Percentiles rank a stretch among this genome's conserved stretches.
Evolutionary conservation across 2,888 invertebrate genomes (phyloP).

Genomic region (Drosophila multiciliata): DNA sequence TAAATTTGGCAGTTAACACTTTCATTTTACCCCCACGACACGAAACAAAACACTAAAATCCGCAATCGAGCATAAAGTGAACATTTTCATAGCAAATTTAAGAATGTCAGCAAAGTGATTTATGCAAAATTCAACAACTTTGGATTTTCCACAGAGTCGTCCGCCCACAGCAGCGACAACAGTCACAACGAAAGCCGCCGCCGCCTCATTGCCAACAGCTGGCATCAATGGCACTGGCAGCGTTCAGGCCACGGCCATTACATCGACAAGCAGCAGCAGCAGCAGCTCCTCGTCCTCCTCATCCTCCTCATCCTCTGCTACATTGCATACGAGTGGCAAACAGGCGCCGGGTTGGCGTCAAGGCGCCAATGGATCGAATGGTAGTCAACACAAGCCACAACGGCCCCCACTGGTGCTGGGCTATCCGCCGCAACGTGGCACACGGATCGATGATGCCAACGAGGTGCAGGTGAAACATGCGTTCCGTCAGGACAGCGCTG

Average conservation of each 20-base stretch:
- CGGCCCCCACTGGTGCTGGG: slow-evolving; percentile 90
- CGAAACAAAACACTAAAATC: background rate
- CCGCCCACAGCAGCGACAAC: slow-evolving; percentile 46
- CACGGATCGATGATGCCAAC: slow-evolving; percentile 88
- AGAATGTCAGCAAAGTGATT: slow-evolving; percentile 13
- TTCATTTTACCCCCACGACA: background rate
- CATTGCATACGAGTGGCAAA: slow-evolving; percentile 62
- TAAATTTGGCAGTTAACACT: background rate
- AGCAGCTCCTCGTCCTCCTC: background rate
- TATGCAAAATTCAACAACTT: background rate
- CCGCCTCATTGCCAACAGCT: slow-evolving; percentile 41
- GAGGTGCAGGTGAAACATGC: slow-evolving; percentile 95
- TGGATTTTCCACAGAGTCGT: slow-evolving; percentile 45
- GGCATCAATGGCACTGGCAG: slow-evolving; percentile 65
- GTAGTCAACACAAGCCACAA: slow-evolving; percentile 85
- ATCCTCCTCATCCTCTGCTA: slow-evolving; percentile 30
- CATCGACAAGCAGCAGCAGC: slow-evolving; percentile 44
- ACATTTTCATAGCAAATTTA: slow-evolving; percentile 6
- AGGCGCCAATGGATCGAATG: slow-evolving; percentile 58
- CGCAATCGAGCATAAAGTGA: background rate
- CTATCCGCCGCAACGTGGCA: slow-evolving; percentile 88
- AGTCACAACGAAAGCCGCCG: slow-evolving; percentile 36
- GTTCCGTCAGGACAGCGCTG: slow-evolving; percentile 92
- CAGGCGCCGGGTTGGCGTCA: slow-evolving; percentile 83
- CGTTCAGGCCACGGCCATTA: slow-evolving; percentile 70